These are phyloP conservation scores for Grapholita molesta DNA, from an alignment of 1,140 invertebrate genomes.

Conservation along the genomic window DNA sequence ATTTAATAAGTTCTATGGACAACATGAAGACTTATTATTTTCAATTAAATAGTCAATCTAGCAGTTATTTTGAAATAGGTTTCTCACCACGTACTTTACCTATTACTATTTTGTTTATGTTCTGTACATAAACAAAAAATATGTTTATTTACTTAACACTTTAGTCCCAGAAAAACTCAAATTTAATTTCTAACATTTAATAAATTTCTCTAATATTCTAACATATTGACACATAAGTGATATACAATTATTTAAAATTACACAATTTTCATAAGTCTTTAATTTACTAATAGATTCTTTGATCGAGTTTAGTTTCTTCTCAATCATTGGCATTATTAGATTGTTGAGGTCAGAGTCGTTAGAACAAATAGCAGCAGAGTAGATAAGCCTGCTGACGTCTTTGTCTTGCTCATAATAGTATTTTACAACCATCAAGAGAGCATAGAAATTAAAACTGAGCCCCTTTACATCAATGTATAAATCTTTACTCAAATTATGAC, in stretches of 20 bases:
- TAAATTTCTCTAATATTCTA: constrained; percentile 69
- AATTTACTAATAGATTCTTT: constrained; percentile 50
- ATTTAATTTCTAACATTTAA: constrained; percentile 57
- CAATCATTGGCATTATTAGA: constrained; percentile 60
- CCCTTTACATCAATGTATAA: constrained; percentile 78
- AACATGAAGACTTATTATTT: too few species aligned
- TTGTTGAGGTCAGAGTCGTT: constrained; percentile 59
- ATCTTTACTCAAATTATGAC: constrained; percentile 72
- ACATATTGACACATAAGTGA: constrained; percentile 64
- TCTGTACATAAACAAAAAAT: background rate
- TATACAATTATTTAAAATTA: constrained; percentile 64
- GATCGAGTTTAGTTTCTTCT: constrained; percentile 43
- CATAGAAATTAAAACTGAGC: constrained; percentile 79
- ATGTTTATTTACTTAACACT: too few species aligned
- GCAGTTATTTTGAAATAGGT: too few species aligned
- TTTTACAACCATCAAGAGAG: constrained; percentile 62
- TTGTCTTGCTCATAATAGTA: constrained; percentile 56
- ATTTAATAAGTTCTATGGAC: too few species aligned
- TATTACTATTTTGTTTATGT: background rate
- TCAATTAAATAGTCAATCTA: too few species aligned
- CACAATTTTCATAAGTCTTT: constrained; percentile 42
- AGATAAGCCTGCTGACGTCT: constrained; percentile 62
- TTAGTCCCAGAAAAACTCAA: background rate
- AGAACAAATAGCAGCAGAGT: constrained; percentile 62
- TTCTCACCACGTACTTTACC: too few species aligned